Percentiles rank a stretch among this genome's conserved stretches.
These are phyloP conservation scores for Hylia prasina DNA, from an alignment of 2,113 vertebrate genomes.

Conservation along the genomic window DNA sequence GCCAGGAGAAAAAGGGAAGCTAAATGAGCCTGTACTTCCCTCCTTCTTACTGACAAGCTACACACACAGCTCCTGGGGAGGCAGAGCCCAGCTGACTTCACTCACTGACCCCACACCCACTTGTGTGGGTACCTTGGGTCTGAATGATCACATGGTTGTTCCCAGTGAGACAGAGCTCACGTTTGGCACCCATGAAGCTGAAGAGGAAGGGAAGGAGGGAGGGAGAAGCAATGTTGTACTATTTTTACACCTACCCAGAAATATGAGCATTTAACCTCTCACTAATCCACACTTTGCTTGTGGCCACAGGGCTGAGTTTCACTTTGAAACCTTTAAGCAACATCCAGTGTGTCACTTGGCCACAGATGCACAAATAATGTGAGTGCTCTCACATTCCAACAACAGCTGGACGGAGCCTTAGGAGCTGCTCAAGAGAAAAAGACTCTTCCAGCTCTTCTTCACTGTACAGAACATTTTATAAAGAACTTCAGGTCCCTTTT, in stretches of 20 bases:
- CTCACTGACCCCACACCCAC: background rate
- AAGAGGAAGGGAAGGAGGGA: background rate
- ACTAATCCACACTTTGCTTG: background rate
- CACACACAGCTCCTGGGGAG: accelerated
- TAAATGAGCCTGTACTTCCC: background rate
- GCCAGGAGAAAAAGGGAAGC: background rate
- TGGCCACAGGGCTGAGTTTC: background rate
- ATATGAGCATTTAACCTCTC: background rate
- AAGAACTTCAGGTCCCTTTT: background rate
- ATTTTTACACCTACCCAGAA: constrained; percentile 9
- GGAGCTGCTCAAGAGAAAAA: background rate
- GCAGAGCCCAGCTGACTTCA: background rate
- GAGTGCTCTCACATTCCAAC: accelerated
- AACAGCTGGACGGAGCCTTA: background rate
- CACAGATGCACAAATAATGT: background rate
- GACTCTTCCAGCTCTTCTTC: background rate
- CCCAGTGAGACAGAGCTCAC: background rate
- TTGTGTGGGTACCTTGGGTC: background rate
- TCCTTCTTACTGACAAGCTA: background rate
- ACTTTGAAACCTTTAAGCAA: background rate
- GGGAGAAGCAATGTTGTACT: background rate
- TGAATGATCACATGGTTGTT: accelerated
- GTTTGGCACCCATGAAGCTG: background rate
- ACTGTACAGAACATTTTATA: background rate
- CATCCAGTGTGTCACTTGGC: accelerated